Conservation (phyloP, 2,797 vertebrate genomes). For the Gymnodraco acuticeps region DNA sequence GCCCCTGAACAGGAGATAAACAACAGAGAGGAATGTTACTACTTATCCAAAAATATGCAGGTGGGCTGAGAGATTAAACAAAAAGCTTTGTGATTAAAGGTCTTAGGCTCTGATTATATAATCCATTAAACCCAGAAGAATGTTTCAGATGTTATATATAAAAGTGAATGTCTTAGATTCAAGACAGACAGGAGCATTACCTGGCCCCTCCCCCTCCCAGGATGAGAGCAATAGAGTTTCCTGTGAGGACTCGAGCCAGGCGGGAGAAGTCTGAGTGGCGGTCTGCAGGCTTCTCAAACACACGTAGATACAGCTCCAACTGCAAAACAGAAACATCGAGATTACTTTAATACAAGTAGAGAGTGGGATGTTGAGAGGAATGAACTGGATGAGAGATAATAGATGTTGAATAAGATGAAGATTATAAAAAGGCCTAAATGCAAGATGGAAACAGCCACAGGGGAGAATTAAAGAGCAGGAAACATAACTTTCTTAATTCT, state of each 20-base stretch:
- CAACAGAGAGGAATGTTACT: neutral
- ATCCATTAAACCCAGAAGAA: neutral
- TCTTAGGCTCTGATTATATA: constrained; percentile 11
- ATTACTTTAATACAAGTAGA: neutral
- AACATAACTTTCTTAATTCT: neutral
- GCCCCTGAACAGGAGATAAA: constrained; percentile 81
- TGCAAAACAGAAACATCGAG: constrained; percentile 55
- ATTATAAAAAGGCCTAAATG: neutral
- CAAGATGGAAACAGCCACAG: neutral
- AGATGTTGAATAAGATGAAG: neutral
- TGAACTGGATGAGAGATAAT: neutral
- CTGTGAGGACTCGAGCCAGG: constrained; percentile 92
- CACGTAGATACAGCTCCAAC: constrained; percentile 92
- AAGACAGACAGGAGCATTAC: constrained; percentile 69
- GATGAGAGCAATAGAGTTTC: constrained; percentile 93
- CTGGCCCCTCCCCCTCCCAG: constrained; percentile 96
- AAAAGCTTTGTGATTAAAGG: neutral
- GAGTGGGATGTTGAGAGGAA: neutral
- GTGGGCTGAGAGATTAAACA: neutral
- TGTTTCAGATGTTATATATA: neutral
- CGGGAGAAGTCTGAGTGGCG: constrained; percentile 95
- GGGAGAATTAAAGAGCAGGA: neutral
- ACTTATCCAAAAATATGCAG: neutral
- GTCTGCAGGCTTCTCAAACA: constrained; percentile 92
- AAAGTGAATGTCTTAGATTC: neutral